Percentiles rank a stretch among this genome's conserved stretches.
Conservation (phyloP, 2,113 vertebrate species). For the Perca fluviatilis region DNA sequence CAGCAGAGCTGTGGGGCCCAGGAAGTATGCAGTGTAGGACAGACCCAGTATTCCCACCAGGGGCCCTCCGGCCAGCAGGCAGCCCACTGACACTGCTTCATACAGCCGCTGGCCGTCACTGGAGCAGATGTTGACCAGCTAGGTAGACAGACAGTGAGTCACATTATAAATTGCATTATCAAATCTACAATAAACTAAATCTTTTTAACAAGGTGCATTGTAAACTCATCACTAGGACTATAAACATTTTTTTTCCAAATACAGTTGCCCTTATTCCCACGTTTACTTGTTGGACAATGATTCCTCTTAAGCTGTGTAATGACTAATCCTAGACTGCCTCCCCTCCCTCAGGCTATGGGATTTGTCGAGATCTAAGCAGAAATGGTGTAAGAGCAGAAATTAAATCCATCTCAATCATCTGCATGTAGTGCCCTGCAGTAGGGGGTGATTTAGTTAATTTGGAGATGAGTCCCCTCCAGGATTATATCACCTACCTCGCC, state of each 20-base stretch:
- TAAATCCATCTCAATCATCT: slow-evolving; percentile 66
- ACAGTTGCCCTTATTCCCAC: slow-evolving; percentile 34
- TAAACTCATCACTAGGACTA: not conserved
- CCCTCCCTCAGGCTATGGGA: slow-evolving; percentile 44
- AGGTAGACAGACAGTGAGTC: slow-evolving; percentile 37
- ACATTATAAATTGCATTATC: not conserved
- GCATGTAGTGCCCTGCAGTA: slow-evolving; percentile 30
- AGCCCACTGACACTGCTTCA: slow-evolving; percentile 83
- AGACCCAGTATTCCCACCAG: slow-evolving; percentile 84
- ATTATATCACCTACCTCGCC: slow-evolving; percentile 82
- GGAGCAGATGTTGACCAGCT: slow-evolving; percentile 89
- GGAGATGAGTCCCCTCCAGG: slow-evolving; percentile 22
- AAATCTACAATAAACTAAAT: not conserved
- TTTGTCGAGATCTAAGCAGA: slow-evolving; percentile 46
- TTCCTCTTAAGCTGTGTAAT: slow-evolving; percentile 58
- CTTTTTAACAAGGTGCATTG: not conserved
- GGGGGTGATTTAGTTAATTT: slow-evolving; percentile 47
- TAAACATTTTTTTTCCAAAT: slow-evolving; percentile 21
- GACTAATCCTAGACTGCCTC: slow-evolving; percentile 50
- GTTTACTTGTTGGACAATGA: slow-evolving; percentile 52
- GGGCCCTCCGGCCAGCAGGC: slow-evolving; percentile 85
- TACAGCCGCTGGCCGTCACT: slow-evolving; percentile 86
- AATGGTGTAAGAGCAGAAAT: slow-evolving; percentile 48
- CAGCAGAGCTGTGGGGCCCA: slow-evolving; percentile 85
- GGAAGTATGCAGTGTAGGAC: slow-evolving; percentile 82